Evolutionary conservation across 1,140 invertebrate genomes (phyloP).

Genomic region (Papilio glaucus): DNA sequence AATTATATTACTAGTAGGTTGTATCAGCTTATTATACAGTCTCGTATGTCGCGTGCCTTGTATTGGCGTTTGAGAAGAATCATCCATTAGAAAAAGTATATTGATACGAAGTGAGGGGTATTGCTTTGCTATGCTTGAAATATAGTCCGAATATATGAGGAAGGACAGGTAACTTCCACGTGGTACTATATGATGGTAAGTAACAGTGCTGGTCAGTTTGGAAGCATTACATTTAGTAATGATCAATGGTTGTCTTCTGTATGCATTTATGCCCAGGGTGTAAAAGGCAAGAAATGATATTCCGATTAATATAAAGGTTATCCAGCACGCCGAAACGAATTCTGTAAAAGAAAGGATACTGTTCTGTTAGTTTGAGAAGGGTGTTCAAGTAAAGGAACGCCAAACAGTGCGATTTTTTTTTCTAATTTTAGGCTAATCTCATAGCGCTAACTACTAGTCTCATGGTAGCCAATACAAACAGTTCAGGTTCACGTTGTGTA

Average conservation of each 20-base stretch:
- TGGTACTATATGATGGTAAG: slow-evolving; percentile 62
- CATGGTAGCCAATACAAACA: no score
- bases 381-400: no score
- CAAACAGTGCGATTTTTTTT: no score
- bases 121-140: slow-evolving; percentile 59
- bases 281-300: slow-evolving; percentile 70
- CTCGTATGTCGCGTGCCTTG: slow-evolving; percentile 42
- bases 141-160: slow-evolving; percentile 56
- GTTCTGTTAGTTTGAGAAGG: neutral
- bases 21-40: slow-evolving; percentile 53
- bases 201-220: slow-evolving; percentile 61
- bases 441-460: no score
- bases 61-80: slow-evolving; percentile 49
- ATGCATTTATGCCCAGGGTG: slow-evolving; percentile 58
- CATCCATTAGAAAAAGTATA: slow-evolving; percentile 65
- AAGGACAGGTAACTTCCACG: slow-evolving; percentile 52
- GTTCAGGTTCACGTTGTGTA: no score
- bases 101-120: slow-evolving; percentile 63
- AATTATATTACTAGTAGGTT: slow-evolving; percentile 41
- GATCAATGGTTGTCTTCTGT: slow-evolving; percentile 57
- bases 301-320: slow-evolving; percentile 64
- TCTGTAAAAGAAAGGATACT: slow-evolving; percentile 60
- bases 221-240: slow-evolving; percentile 60
- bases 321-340: slow-evolving; percentile 70
- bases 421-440: no score